phyloP scores from a whole-genome alignment of 2,113 vertebrate genomes.

The Neomonachus schauinslandi region DNA sequence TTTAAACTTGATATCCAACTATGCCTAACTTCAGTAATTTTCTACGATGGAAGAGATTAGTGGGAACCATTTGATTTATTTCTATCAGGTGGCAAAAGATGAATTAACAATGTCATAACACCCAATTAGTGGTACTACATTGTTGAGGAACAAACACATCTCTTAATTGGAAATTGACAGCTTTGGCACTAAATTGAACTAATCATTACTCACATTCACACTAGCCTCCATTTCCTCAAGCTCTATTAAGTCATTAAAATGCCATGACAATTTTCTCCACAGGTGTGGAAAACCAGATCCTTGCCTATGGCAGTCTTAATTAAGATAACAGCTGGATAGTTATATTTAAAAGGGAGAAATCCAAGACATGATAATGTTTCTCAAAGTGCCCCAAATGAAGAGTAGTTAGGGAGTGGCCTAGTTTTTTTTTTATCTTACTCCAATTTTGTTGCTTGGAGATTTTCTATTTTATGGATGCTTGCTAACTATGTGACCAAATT shows the following conservation, averaged over 20 bases:
- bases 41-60: slow-evolving; percentile 76
- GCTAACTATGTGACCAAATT: background rate
- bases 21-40: background rate
- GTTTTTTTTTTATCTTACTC: background rate
- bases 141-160: slow-evolving; percentile 81
- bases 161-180: slow-evolving; percentile 84
- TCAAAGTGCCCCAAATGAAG: slow-evolving; percentile 59
- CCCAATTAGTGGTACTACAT: slow-evolving; percentile 78
- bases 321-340: slow-evolving; percentile 85
- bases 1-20: slow-evolving; percentile 23
- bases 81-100: slow-evolving; percentile 83
- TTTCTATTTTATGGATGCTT: background rate
- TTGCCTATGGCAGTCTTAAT: slow-evolving; percentile 86
- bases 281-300: slow-evolving; percentile 84
- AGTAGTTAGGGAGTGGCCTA: background rate
- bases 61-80: slow-evolving; percentile 76
- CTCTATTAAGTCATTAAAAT: slow-evolving; percentile 84
- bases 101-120: slow-evolving; percentile 81
- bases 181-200: slow-evolving; percentile 76
- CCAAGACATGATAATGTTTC: slow-evolving; percentile 68
- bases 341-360: slow-evolving; percentile 81
- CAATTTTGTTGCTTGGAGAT: background rate
- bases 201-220: slow-evolving; percentile 71
- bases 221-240: slow-evolving; percentile 72
- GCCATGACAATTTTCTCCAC: slow-evolving; percentile 82